Base-by-base conservation (phyloP, 2,797 vertebrate species). In the Apogon hyalosoma region DNA sequence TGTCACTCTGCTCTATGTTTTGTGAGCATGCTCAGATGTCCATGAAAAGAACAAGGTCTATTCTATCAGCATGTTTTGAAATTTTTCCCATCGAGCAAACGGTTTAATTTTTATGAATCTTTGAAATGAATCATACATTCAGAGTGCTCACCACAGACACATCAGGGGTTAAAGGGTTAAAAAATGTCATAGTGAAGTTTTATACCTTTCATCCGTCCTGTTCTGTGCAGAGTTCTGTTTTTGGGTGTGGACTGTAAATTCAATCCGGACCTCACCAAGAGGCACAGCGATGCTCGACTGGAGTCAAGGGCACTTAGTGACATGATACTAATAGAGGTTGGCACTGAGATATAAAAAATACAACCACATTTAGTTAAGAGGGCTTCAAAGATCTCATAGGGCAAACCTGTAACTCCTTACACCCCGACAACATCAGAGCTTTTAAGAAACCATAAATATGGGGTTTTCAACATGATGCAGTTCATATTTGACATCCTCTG, bases 291-390 rank as follows among this genome's bases (percentile, higher is more conserved):
- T 51, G 74, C 67, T 70, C 50, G 77, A 82, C 77, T 75, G 72
- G 43, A 77, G 76, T 83, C 71, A 89, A 87, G 84, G 84, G 74
- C 84, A 86, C 80, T 87, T 73, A 83, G 75, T 75, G 75, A 77
- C 62, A 79, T 80, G 85, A 90, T 72, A 70, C 79, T 90, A 88
- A 91, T 86, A 77, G 73, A 84, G 65, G 74, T 50, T 86, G 86
- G 72, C 84, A 83, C 71, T 7, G 48, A 83, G 62, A 86, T 77
- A 86, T 85, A 75, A 82, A 87, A 86, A 80, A 87, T 65, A 85
- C 66, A 88, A 88, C 87, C 74, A 77, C 75, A 85, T 84, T 89
- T 74, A 89, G 85, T 77, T 78, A 80, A 81, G 69, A 80, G 77
- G 41, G 52, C 81, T 78, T 85, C 77, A 87, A 86, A 75, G 69